Percentiles rank a stretch among this genome's conserved stretches.
Conservation (phyloP, 2,113 vertebrate species). For the Sprattus sprattus region DNA sequence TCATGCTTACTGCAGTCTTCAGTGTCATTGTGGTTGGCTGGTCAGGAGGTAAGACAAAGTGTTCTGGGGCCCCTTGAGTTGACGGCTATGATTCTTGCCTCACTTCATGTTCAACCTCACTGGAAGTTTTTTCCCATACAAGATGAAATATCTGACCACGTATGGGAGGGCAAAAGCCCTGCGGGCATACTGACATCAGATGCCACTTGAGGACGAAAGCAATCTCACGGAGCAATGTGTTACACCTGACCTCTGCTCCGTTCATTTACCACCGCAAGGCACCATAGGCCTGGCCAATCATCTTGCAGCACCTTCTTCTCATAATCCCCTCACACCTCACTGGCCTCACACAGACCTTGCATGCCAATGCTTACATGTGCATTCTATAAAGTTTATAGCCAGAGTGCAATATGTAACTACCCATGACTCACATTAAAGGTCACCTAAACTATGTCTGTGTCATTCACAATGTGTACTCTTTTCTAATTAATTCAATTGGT, state of each 20-base stretch:
- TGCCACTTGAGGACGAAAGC: slow-evolving; percentile 32
- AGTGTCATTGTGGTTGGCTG: not conserved
- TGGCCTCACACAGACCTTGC: no score
- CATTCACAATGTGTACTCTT: no score
- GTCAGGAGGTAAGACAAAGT: not conserved
- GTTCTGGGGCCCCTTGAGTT: not conserved
- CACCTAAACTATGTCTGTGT: no score
- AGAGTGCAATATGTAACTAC: no score
- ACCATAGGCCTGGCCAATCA: not conserved
- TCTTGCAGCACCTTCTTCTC: not conserved
- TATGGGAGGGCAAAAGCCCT: not conserved
- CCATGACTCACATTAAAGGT: no score
- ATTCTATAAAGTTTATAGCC: no score
- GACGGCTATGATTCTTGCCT: slow-evolving; percentile 4
- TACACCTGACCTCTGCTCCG: slow-evolving; percentile 22
- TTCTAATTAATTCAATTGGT: no score
- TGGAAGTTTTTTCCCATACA: slow-evolving; percentile 6
- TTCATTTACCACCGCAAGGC: slow-evolving; percentile 2
- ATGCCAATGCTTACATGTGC: no score
- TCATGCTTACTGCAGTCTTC: not conserved
- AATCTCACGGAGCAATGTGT: slow-evolving; percentile 35
- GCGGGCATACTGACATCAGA: not conserved
- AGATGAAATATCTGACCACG: slow-evolving; percentile 23
- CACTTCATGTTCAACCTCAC: not conserved
- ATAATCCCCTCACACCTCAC: not conserved